phyloP scores from a whole-genome alignment of 2,888 invertebrate species.

The Blastobasis adustella region DNA sequence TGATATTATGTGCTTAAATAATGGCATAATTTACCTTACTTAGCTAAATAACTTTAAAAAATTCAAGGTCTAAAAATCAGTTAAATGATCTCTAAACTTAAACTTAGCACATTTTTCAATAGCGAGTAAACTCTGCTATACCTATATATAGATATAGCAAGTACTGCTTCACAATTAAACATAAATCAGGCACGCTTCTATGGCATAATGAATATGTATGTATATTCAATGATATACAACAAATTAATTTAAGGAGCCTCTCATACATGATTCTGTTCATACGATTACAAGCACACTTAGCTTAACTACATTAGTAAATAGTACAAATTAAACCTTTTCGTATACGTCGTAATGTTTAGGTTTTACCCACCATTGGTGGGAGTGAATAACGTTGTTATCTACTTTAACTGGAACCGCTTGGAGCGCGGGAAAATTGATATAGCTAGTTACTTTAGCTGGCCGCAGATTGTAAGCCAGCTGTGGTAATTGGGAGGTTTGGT shows the following conservation, averaged over 20 bases:
- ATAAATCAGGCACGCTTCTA: no score
- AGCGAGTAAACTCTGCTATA: no score
- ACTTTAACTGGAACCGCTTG: slow-evolving; percentile 11
- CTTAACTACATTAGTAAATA: neutral
- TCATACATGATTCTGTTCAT: neutral
- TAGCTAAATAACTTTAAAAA: no score
- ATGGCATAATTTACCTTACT: no score
- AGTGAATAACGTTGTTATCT: slow-evolving; percentile 10
- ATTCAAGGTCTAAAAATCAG: no score
- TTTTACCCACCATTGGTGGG: slow-evolving; percentile 35
- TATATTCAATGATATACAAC: slow-evolving; percentile 5
- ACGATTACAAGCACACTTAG: neutral
- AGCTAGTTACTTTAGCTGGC: slow-evolving; percentile 24
- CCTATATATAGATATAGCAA: slow-evolving; percentile 15
- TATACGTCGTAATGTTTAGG: slow-evolving; percentile 31
- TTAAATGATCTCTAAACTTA: no score
- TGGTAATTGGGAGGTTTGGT: neutral
- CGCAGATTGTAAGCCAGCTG: no score
- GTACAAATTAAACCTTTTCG: slow-evolving; percentile 16
- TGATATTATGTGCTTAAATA: no score
- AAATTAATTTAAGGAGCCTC: neutral
- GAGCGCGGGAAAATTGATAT: slow-evolving; percentile 29
- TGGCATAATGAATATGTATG: slow-evolving; percentile 3
- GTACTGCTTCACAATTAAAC: slow-evolving; percentile 1
- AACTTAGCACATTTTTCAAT: no score